These are phyloP conservation scores for Dissostichus mawsoni DNA, from an alignment of 2,113 vertebrate genomes.

Conservation along the genomic window DNA sequence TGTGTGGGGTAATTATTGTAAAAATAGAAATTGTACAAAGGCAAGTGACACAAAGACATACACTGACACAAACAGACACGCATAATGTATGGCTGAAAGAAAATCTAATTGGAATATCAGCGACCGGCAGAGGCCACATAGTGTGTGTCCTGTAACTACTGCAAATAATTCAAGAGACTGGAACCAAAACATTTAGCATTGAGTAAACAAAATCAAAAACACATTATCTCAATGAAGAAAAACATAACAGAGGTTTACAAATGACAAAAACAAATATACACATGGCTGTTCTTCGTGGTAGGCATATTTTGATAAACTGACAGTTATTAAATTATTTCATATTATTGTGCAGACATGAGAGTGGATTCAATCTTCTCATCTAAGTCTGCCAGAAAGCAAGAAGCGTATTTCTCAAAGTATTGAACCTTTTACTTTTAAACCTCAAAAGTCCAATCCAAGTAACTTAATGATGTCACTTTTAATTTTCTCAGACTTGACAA, in stretches of 20 bases:
- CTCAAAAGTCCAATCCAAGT: not conserved
- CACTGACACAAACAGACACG: not conserved
- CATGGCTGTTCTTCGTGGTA: not conserved
- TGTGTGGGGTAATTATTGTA: slow-evolving; percentile 36
- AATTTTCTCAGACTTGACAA: not conserved
- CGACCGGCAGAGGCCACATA: slow-evolving; percentile 38
- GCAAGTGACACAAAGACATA: slow-evolving; percentile 7
- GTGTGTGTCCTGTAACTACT: slow-evolving; percentile 25
- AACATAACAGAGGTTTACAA: not conserved
- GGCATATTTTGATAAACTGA: not conserved
- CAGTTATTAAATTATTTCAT: not conserved
- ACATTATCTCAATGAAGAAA: not conserved
- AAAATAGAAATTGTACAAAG: slow-evolving; percentile 15
- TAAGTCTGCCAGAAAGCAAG: not conserved
- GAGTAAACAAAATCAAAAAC: slow-evolving; percentile 42
- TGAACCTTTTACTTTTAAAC: not conserved
- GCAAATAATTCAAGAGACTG: slow-evolving; percentile 50
- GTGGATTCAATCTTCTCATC: too few species aligned
- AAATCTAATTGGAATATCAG: slow-evolving; percentile 53
- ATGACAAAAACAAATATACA: not conserved
- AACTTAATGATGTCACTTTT: not conserved
- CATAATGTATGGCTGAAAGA: slow-evolving; percentile 26
- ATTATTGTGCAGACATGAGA: not conserved
- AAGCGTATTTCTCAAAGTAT: not conserved
- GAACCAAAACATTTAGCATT: slow-evolving; percentile 29